These are phyloP conservation scores for Orientallactaga sibirica DNA, from an alignment of 2,797 vertebrate genomes.

Conservation along the genomic window DNA sequence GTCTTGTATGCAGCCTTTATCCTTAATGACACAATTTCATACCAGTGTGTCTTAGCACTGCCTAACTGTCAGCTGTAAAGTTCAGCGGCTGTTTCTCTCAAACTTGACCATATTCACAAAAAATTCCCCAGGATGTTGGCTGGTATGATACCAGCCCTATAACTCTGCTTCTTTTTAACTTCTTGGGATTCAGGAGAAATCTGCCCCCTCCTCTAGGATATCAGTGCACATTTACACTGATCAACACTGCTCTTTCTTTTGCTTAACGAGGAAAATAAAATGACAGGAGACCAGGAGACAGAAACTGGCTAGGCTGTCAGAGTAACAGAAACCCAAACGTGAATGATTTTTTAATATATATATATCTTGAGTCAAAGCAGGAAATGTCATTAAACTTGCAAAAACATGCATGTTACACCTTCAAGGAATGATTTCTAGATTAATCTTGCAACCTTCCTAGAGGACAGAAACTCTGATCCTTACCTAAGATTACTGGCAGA, in stretches of 20 bases:
- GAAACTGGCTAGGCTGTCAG: too few relatives aligned
- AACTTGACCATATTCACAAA: slow-evolving; percentile 3
- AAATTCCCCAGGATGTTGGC: background rate
- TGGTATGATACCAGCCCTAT: background rate
- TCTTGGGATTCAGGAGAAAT: background rate
- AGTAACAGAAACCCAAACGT: too few relatives aligned
- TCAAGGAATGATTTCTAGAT: too few relatives aligned
- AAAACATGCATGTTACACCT: too few relatives aligned
- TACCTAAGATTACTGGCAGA: too few relatives aligned
- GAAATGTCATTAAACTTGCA: too few relatives aligned
- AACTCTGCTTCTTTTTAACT: slow-evolving; percentile 13
- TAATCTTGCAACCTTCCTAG: too few relatives aligned
- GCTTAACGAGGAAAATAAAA: background rate
- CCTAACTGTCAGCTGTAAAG: slow-evolving; percentile 60
- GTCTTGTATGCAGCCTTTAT: slow-evolving; percentile 35
- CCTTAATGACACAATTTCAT: slow-evolving; percentile 30
- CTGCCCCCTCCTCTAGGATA: background rate
- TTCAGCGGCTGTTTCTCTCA: slow-evolving; percentile 58
- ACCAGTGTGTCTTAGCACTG: slow-evolving; percentile 49
- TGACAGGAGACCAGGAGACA: background rate
- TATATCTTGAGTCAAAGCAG: too few relatives aligned
- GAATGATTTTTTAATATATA: too few relatives aligned
- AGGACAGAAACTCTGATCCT: too few relatives aligned
- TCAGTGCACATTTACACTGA: background rate
- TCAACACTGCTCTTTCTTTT: too few relatives aligned